Conservation (phyloP, 2,113 vertebrate species). For the Microcebus lehilahytsara region DNA sequence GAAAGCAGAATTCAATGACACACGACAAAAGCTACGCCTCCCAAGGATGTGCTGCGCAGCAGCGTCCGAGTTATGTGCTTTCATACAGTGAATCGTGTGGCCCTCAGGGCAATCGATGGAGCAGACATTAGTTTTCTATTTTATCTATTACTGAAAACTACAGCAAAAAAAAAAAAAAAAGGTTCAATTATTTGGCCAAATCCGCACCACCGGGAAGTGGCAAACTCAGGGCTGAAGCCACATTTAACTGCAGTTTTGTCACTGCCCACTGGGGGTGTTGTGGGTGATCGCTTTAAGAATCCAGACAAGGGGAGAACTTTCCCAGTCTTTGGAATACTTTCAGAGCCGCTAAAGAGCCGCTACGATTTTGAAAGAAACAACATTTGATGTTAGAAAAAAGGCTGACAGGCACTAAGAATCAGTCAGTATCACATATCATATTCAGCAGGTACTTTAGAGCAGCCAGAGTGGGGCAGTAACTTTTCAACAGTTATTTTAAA, state of each 20-base stretch:
- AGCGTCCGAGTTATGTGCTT: neutral
- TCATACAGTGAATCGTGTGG: neutral
- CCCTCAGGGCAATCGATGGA: neutral
- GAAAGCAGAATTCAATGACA: neutral
- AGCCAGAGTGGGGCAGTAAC: neutral
- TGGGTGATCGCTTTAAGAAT: neutral
- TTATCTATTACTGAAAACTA: neutral
- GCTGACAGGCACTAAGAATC: neutral
- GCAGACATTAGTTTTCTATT: neutral
- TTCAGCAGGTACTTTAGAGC: neutral
- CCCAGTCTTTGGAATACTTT: neutral
- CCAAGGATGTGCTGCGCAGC: neutral
- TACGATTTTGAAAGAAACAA: neutral
- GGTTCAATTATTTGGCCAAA: neutral
- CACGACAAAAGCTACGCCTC: neutral
- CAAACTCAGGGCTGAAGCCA: neutral
- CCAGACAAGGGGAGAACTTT: neutral
- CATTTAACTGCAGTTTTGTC: neutral
- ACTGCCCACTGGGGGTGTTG: neutral
- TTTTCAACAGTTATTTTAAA: neutral
- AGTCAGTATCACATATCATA: neutral
- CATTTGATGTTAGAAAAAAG: neutral
- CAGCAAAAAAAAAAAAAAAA: neutral
- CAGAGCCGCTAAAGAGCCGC: neutral
- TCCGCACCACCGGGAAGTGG: neutral